Evolutionary conservation across 2,113 vertebrate species (phyloP).

Genomic region (Natator depressus): DNA sequence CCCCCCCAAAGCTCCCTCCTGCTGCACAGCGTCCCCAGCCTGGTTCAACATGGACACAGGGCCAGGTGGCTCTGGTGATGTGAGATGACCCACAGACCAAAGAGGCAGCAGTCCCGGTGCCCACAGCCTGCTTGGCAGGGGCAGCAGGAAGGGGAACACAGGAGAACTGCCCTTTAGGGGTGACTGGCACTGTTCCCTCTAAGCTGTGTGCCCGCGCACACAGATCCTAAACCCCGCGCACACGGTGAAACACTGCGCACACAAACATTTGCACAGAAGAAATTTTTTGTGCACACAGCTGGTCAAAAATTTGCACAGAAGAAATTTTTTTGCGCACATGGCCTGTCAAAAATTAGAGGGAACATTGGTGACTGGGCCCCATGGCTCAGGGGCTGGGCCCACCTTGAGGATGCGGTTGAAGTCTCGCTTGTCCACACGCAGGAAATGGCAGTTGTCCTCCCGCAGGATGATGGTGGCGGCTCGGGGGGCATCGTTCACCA

Average conservation of each 20-base stretch:
- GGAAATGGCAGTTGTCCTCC: slow-evolving; percentile 95
- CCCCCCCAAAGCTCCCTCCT: too few relatives aligned
- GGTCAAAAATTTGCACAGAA: too few relatives aligned
- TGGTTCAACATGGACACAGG: neutral
- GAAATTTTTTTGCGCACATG: too few relatives aligned
- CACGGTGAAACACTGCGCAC: too few relatives aligned
- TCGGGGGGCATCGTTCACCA: slow-evolving; percentile 93
- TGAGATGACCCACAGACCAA: neutral
- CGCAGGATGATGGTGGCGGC: slow-evolving; percentile 93
- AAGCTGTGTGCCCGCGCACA: too few relatives aligned
- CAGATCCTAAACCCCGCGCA: too few relatives aligned
- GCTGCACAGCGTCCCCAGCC: neutral
- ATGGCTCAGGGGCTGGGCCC: neutral
- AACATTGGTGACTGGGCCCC: too few relatives aligned
- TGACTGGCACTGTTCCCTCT: too few relatives aligned
- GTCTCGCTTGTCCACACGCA: slow-evolving; percentile 95
- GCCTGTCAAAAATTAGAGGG: too few relatives aligned
- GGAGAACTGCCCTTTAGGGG: neutral
- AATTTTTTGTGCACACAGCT: too few relatives aligned
- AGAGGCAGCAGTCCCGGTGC: neutral
- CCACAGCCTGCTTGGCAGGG: neutral
- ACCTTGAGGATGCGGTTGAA: slow-evolving; percentile 97
- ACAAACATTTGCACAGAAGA: too few relatives aligned
- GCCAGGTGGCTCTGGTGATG: neutral
- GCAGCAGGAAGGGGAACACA: neutral